Conservation (phyloP, 2,888 invertebrate genomes). For the Priocnemis perturbator region DNA sequence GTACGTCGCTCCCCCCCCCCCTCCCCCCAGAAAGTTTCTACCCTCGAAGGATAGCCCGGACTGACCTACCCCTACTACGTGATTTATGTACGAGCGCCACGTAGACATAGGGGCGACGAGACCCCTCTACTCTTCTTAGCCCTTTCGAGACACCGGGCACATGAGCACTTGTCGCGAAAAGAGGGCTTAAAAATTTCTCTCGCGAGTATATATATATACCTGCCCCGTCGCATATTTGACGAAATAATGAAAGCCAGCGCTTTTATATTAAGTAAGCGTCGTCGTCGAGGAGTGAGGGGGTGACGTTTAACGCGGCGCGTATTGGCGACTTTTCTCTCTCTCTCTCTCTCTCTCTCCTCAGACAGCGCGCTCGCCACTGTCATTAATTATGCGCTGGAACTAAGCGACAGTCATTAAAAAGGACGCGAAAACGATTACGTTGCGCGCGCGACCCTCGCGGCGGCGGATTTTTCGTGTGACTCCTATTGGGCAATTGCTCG, state of each 20-base stretch:
- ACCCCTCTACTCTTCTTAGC: constrained; percentile 56
- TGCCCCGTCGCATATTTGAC: constrained; percentile 30
- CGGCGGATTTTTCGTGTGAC: constrained; percentile 10
- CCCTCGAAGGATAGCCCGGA: constrained; percentile 63
- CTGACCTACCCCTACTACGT: constrained; percentile 72
- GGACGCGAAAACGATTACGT: no score
- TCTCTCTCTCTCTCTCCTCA: no score
- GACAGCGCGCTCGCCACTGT: no score
- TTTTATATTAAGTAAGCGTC: no score
- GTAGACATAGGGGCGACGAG: constrained; percentile 57
- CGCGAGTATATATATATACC: constrained; percentile 45
- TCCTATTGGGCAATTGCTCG: constrained; percentile 1
- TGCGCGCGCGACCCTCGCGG: no score
- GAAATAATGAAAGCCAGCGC: no score
- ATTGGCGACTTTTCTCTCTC: no score
- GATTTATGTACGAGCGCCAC: constrained; percentile 69
- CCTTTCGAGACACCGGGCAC: constrained; percentile 50
- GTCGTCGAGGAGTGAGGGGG: no score
- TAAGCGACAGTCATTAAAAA: no score
- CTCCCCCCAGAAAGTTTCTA: constrained; percentile 66
- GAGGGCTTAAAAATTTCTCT: constrained; percentile 51
- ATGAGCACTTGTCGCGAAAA: constrained; percentile 42
- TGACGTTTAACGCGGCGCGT: no score
- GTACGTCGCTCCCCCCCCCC: constrained; percentile 40
- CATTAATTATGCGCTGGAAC: no score